Evolutionary conservation across 2,888 invertebrate genomes (phyloP), one percentile per base, ranked within the genome.

Genomic region (Thereva unica): DNA sequence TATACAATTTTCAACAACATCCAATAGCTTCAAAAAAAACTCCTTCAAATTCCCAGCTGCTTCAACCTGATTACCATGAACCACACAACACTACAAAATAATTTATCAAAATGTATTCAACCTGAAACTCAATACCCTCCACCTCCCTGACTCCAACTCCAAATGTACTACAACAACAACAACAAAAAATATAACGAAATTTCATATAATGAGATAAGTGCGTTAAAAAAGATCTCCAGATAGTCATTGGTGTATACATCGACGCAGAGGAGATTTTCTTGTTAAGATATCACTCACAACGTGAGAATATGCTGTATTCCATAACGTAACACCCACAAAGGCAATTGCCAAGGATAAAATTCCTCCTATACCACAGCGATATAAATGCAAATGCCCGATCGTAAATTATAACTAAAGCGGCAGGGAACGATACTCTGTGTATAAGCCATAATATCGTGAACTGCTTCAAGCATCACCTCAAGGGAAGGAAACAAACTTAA

Each of bases 351-450:
- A 56, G 56, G 42, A 56, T 44, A 12, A 56, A 56, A 44, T 56
- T 42, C 56, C 35, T 35, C 23, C 23, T 44, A 44, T 35, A n/a
- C 44, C 42, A 56, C 56, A 44, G 23, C 56, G 34, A 56, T 56
- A 56, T 56, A 56, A 56, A 56, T 56, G 56, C 56, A 56, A 56
- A 56, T 56, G 42, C 35, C 23, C 23, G 44, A 23, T 35, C 56
- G 9, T 44, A 45, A 56, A 56, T 56, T 56, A 56, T 44, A 56
- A 56, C 55, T 41, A 41, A 41, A 38, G 12, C 40, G 34, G 38
- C 44, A 44, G 34, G 44, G 10, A 56, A 37, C 10, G 34, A 23
- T 44, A 56, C 56, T 44, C 44, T 44, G 35, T 35, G 44, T 44
- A 45, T 44, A 56, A 56, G 44, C 42, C 42, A 44, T 56, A 56